Conservation (phyloP, 2,113 vertebrate genomes). For the Triplophysa dalaica region DNA sequence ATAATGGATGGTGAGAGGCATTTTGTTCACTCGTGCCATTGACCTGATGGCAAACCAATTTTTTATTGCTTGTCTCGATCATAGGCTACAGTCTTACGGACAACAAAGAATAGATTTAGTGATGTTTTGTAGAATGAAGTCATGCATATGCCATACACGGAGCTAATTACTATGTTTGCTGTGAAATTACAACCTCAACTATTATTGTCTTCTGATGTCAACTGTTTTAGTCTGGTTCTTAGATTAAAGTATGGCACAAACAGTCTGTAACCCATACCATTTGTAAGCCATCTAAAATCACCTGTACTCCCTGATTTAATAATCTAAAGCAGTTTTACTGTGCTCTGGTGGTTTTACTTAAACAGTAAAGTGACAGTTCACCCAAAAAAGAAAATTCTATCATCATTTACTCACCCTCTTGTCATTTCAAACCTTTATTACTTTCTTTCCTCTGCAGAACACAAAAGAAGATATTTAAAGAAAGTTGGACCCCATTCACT, state of each 20-base stretch:
- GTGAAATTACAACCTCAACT: neutral
- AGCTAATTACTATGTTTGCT: neutral
- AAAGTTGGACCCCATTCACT: no score
- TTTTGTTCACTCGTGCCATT: constrained; percentile 34
- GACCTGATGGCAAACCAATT: constrained; percentile 43
- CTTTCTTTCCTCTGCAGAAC: no score
- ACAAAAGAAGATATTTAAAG: no score
- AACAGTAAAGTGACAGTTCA: no score
- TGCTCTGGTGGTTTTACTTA: neutral
- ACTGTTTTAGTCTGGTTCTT: neutral
- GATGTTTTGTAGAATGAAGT: neutral
- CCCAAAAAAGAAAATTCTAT: no score
- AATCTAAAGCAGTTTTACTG: neutral
- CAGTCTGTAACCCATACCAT: no score
- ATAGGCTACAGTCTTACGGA: neutral
- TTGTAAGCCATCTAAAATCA: no score
- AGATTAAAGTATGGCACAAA: neutral
- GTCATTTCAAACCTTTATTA: no score
- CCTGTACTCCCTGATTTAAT: no score
- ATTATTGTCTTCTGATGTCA: neutral
- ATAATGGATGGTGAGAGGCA: constrained; percentile 42
- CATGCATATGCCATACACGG: neutral
- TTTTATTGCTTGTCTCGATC: neutral
- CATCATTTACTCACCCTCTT: no score
- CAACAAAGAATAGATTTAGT: neutral